A percentile compares a stretch with the other conserved stretches of the same genome.
Conservation (phyloP, 2,797 vertebrate genomes). For the Diglossa cyanea region DNA sequence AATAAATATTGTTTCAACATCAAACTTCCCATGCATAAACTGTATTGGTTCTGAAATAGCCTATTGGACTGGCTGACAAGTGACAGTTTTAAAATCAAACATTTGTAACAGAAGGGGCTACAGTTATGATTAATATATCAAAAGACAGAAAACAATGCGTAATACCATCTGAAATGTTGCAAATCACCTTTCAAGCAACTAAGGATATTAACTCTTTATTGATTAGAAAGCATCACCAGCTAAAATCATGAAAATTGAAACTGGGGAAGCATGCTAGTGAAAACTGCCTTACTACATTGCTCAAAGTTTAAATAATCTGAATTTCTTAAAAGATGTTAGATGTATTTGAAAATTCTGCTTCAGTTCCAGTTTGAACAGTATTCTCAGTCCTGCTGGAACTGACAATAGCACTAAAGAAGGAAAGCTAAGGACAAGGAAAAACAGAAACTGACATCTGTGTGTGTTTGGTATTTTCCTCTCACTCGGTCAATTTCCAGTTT, state of each 20-base stretch:
- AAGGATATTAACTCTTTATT: conserved; percentile 7
- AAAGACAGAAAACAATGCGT: conserved; percentile 43
- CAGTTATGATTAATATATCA: conserved; percentile 34
- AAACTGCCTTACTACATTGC: background rate
- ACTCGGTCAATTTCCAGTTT: background rate
- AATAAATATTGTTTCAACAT: conserved; percentile 62
- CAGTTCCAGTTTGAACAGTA: background rate
- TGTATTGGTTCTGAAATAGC: conserved; percentile 49
- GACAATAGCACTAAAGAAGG: background rate
- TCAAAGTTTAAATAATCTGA: background rate
- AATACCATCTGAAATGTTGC: conserved; percentile 33
- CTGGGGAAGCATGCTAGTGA: conserved; percentile 21
- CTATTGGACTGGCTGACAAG: conserved; percentile 31
- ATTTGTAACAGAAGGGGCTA: conserved; percentile 40
- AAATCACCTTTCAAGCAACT: conserved; percentile 38
- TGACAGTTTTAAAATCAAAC: conserved; percentile 35
- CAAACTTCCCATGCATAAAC: conserved; percentile 58
- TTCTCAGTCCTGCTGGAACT: background rate
- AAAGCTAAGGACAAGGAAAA: background rate
- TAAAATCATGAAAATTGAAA: background rate
- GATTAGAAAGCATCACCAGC: conserved; percentile 22
- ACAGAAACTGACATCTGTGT: background rate
- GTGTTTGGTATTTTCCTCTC: background rate
- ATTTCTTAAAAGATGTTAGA: background rate
- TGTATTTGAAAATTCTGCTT: background rate